These are phyloP conservation scores for Excalfactoria chinensis DNA, from an alignment of 2,113 vertebrate species.

Conservation along the genomic window DNA sequence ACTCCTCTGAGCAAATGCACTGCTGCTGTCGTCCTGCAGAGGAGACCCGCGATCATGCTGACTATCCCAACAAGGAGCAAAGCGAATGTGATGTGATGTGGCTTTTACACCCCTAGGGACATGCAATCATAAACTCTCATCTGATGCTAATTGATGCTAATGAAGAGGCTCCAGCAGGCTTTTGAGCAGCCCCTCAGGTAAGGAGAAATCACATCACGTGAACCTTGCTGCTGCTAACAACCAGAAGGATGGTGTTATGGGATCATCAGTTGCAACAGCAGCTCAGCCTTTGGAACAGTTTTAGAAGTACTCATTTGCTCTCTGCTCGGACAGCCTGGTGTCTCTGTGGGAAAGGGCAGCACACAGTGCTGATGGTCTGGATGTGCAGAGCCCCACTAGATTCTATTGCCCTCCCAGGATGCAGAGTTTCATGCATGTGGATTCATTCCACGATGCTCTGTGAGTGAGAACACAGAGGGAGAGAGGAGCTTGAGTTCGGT, in stretches of 20 bases:
- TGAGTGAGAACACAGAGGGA: neutral
- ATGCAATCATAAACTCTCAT: neutral
- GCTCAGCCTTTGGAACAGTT: neutral
- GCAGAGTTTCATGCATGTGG: fast-evolving
- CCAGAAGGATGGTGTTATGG: neutral
- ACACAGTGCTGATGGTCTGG: neutral
- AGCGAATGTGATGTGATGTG: neutral
- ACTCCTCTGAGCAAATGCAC: neutral
- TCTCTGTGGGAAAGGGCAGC: neutral
- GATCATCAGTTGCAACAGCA: neutral
- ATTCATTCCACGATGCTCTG: neutral
- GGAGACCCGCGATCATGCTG: neutral
- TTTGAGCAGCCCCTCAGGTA: neutral
- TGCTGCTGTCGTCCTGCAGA: neutral
- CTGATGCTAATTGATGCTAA: constrained; percentile 1
- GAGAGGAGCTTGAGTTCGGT: neutral
- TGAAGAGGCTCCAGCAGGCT: neutral
- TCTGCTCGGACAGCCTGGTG: neutral
- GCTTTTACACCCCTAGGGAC: neutral
- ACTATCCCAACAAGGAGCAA: neutral
- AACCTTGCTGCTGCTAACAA: neutral
- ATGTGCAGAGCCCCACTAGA: neutral
- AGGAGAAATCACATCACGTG: neutral
- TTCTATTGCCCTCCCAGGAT: neutral
- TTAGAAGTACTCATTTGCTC: neutral